Percentiles rank a stretch among this genome's conserved stretches.
phyloP scores from a whole-genome alignment of 1,140 invertebrate genomes.

The Drosophila sp. region DNA sequence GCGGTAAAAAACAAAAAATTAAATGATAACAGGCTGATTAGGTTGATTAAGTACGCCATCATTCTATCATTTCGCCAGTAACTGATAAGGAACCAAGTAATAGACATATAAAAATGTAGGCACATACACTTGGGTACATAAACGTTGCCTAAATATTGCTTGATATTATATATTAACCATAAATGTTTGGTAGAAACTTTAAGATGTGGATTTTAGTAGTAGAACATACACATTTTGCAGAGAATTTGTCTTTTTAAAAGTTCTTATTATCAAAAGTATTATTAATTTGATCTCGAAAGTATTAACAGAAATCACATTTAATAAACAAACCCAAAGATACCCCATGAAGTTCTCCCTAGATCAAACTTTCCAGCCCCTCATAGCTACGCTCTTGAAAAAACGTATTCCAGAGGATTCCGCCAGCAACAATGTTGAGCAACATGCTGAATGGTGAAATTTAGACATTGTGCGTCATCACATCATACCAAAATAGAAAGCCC shows the following conservation, averaged over 20 bases:
- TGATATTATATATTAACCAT: too few species aligned
- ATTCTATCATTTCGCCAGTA: conserved; percentile 38
- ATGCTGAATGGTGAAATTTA: conserved; percentile 12
- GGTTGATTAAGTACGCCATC: conserved; percentile 1
- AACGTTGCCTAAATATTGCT: too few species aligned
- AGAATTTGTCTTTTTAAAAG: too few species aligned
- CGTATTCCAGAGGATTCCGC: conserved; percentile 3
- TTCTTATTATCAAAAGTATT: too few species aligned
- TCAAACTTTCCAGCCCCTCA: not conserved
- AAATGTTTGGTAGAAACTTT: too few species aligned
- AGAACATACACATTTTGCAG: too few species aligned
- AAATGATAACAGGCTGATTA: conserved; percentile 46
- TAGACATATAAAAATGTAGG: not conserved
- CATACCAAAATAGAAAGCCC: not conserved
- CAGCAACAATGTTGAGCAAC: conserved; percentile 15
- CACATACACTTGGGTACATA: not conserved
- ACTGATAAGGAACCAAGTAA: not conserved
- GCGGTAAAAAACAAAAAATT: conserved; percentile 28
- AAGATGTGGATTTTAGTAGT: too few species aligned
- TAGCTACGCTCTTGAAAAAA: not conserved
- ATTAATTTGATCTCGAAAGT: too few species aligned
- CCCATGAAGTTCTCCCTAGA: too few species aligned
- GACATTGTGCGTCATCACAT: not conserved
- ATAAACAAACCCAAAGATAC: too few species aligned
- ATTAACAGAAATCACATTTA: too few species aligned